Percentiles rank a stretch among this genome's conserved stretches.
These are phyloP conservation scores for Drosophila kepulauana DNA, from an alignment of 1,140 invertebrate genomes.

Conservation along the genomic window DNA sequence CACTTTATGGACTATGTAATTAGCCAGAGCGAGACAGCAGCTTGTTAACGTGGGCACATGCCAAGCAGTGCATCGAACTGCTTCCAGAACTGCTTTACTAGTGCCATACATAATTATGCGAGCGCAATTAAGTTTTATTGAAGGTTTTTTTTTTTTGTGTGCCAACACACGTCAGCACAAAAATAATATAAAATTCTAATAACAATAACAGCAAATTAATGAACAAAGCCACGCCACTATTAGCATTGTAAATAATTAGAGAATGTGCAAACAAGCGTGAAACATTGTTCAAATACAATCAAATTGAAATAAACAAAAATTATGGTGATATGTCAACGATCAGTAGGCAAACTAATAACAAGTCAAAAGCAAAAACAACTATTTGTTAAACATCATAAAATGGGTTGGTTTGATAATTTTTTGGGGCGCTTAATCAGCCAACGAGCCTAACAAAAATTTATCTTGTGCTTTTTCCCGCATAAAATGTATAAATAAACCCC, in stretches of 20 bases:
- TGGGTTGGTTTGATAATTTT: too few relatives aligned
- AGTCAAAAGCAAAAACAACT: background rate
- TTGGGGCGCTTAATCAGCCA: too few relatives aligned
- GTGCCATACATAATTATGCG: background rate
- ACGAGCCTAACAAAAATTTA: background rate
- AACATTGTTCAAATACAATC: constrained; percentile 4
- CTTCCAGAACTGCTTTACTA: background rate
- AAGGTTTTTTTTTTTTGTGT: background rate
- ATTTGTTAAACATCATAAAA: background rate
- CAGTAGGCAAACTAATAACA: background rate
- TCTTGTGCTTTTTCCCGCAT: background rate
- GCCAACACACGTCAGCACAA: too few relatives aligned
- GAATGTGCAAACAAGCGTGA: background rate
- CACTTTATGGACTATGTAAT: constrained; percentile 9
- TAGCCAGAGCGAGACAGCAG: constrained; percentile 4
- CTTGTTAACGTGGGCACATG: background rate
- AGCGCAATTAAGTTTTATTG: background rate
- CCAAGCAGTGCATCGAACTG: constrained; percentile 2
- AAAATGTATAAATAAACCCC: background rate
- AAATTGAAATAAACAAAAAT: background rate
- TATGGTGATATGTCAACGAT: background rate
- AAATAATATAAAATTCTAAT: background rate
- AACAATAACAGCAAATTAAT: background rate
- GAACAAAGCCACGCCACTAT: background rate
- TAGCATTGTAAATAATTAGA: background rate